Evolutionary conservation across 2,113 vertebrate species (phyloP).

Genomic region (Tupaia chinensis): DNA sequence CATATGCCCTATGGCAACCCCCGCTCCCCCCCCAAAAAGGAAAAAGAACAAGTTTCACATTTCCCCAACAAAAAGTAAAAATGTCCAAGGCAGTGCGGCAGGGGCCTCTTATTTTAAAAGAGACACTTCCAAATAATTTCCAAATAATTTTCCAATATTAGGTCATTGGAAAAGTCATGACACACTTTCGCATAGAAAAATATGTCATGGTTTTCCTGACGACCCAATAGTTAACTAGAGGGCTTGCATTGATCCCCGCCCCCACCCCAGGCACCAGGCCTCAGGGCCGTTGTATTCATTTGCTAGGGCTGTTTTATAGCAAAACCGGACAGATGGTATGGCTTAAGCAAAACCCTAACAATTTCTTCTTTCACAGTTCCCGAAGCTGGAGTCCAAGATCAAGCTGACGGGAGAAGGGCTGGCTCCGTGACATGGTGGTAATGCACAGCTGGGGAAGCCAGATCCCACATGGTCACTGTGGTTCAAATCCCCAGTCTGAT

Average conservation of each 20-base stretch:
- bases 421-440: too few relatives aligned
- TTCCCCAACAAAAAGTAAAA: not conserved
- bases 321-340: not conserved
- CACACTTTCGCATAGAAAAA: too few relatives aligned
- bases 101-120: not conserved
- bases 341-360: not conserved
- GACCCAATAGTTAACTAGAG: not conserved
- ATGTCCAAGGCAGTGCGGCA: too few relatives aligned
- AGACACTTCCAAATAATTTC: not conserved
- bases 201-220: too few relatives aligned
- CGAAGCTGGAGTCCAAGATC: not conserved
- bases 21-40: too few relatives aligned
- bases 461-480: too few relatives aligned
- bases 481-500: too few relatives aligned
- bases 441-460: too few relatives aligned
- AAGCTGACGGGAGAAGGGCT: not conserved
- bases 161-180: too few relatives aligned
- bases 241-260: not conserved
- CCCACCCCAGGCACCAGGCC: not conserved
- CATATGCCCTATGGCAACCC: too few relatives aligned
- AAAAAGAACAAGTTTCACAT: not conserved
- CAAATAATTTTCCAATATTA: not conserved
- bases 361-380: not conserved
- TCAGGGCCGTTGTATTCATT: not conserved
- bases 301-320: not conserved